phyloP scores from a whole-genome alignment of 2,797 vertebrate genomes.

The Melanotaenia maccullochi region DNA sequence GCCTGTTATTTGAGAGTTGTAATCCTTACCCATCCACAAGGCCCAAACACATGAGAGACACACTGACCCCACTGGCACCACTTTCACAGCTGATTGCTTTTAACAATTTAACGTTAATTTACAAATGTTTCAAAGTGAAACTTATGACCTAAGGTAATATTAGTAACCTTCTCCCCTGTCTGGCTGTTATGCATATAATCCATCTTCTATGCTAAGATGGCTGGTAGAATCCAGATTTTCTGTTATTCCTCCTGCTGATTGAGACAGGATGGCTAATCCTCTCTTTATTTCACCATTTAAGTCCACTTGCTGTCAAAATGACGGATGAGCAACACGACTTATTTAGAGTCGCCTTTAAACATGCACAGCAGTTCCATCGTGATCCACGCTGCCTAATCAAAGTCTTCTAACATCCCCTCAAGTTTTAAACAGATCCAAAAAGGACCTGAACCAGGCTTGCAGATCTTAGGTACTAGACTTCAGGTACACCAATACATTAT shows the following conservation, averaged over 20 bases:
- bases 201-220: not conserved
- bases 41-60: not conserved
- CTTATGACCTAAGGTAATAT: not conserved
- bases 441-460: not conserved
- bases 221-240: slow-evolving; percentile 1
- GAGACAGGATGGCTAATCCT: not conserved
- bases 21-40: not conserved
- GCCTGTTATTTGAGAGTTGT: not conserved
- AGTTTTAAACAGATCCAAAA: not conserved
- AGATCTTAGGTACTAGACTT: not conserved
- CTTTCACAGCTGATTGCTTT: not conserved
- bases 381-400: not conserved
- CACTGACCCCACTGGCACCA: not conserved
- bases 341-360: not conserved
- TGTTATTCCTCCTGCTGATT: slow-evolving; percentile 5
- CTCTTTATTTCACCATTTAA: not conserved
- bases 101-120: not conserved
- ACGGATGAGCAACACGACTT: not conserved
- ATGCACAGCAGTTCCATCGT: not conserved
- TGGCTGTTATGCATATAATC: not conserved
- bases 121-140: not conserved
- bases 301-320: slow-evolving; percentile 1
- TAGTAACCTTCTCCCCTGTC: not conserved
- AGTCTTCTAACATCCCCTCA: not conserved
- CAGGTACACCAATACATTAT: not conserved